Evolutionary conservation across 2,113 vertebrate genomes (phyloP).

Genomic region (Cygnus atratus): DNA sequence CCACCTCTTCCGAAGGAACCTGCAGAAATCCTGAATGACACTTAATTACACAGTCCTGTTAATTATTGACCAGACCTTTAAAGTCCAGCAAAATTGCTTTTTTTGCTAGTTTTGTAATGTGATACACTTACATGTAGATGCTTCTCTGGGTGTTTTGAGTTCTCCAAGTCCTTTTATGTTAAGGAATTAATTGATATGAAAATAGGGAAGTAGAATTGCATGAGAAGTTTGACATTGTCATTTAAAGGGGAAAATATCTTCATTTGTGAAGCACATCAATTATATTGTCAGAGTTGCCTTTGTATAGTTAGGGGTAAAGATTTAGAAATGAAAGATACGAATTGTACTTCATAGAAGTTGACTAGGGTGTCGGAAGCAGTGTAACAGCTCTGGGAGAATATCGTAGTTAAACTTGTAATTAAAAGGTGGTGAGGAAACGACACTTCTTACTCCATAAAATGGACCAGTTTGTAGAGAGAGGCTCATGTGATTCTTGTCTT

Average conservation of each 20-base stretch:
- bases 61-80: slow-evolving; percentile 32
- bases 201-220: background rate
- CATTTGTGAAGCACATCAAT: background rate
- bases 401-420: background rate
- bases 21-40: slow-evolving; percentile 26
- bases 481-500: background rate
- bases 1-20: slow-evolving; percentile 43
- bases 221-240: background rate
- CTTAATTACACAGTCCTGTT: slow-evolving; percentile 19
- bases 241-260: background rate
- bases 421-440: background rate
- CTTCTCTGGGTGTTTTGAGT: background rate
- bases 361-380: background rate
- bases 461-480: background rate
- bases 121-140: background rate
- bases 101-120: background rate
- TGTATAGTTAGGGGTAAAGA: background rate
- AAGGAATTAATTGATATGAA: background rate
- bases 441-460: background rate
- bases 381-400: background rate
- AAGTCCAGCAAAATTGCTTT: background rate
- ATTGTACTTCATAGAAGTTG: background rate
- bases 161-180: background rate
- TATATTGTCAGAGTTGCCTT: background rate
- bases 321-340: background rate